Conservation (phyloP, 2,888 invertebrate genomes). For the Julus scandinavius region DNA sequence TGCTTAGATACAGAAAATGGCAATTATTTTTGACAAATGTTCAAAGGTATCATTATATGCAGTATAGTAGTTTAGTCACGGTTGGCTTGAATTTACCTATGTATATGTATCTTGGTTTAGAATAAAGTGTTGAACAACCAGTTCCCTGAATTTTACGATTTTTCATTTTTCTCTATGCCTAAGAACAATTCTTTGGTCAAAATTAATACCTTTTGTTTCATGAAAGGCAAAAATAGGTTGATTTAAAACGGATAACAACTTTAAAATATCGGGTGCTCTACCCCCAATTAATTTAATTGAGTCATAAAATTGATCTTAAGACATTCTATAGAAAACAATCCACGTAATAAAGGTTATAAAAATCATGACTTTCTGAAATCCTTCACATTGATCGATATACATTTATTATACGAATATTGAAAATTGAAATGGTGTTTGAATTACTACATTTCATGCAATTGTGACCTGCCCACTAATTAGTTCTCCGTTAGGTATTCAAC, state of each 20-base stretch:
- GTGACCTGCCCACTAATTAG: too few species aligned
- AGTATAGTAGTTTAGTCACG: not conserved
- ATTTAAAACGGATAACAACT: not conserved
- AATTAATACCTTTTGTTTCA: not conserved
- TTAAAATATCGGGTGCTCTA: not conserved
- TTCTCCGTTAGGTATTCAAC: too few species aligned
- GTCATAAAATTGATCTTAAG: conserved; percentile 9
- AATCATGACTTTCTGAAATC: not conserved
- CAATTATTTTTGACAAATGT: not conserved
- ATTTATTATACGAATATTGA: not conserved
- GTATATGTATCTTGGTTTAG: not conserved
- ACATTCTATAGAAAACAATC: not conserved
- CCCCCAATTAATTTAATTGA: not conserved
- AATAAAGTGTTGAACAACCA: not conserved
- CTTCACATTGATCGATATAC: not conserved
- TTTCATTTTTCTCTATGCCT: not conserved
- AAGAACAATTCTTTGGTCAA: not conserved
- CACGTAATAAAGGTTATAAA: not conserved
- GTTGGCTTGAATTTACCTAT: not conserved
- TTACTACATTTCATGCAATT: too few species aligned
- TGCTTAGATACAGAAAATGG: too few species aligned
- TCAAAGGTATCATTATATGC: not conserved
- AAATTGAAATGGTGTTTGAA: too few species aligned
- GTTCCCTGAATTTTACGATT: not conserved
- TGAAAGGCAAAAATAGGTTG: not conserved